These are phyloP conservation scores for Alethe diademata DNA, from an alignment of 2,113 vertebrate genomes.

Conservation along the genomic window DNA sequence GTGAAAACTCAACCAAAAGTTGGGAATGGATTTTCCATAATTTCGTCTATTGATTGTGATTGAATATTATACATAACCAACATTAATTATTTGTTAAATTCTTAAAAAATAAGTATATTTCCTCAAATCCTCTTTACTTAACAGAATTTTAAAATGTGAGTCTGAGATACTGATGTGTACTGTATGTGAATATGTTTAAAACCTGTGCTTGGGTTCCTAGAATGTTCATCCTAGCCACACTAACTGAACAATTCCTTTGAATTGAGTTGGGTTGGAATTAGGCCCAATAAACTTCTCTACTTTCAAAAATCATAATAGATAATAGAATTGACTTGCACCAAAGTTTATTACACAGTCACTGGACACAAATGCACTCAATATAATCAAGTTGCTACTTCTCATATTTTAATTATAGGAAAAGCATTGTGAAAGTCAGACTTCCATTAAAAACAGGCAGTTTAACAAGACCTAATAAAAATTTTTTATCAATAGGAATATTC, in stretches of 20 bases:
- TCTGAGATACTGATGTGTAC: background rate
- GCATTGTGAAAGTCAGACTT: slow-evolving; percentile 37
- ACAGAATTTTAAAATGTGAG: background rate
- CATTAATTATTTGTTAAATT: background rate
- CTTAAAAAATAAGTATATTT: background rate
- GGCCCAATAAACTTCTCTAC: background rate
- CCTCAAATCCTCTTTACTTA: background rate
- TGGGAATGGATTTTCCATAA: background rate
- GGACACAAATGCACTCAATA: slow-evolving; percentile 32
- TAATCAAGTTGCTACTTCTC: slow-evolving; percentile 38
- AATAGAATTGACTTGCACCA: slow-evolving; percentile 15
- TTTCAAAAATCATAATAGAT: background rate
- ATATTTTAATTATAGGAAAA: slow-evolving; percentile 63
- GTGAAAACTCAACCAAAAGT: background rate
- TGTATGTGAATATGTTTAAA: background rate
- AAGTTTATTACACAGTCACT: slow-evolving; percentile 44
- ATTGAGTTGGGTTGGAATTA: background rate
- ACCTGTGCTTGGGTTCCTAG: background rate
- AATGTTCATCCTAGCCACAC: background rate
- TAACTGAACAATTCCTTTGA: background rate
- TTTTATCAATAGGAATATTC: slow-evolving; percentile 64
- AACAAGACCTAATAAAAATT: slow-evolving; percentile 52
- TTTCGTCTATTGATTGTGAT: background rate
- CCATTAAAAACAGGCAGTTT: slow-evolving; percentile 46
- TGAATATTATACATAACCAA: background rate